Base-by-base conservation (phyloP, 2,797 vertebrate species). In the Cyprinodon diabolis region DNA sequence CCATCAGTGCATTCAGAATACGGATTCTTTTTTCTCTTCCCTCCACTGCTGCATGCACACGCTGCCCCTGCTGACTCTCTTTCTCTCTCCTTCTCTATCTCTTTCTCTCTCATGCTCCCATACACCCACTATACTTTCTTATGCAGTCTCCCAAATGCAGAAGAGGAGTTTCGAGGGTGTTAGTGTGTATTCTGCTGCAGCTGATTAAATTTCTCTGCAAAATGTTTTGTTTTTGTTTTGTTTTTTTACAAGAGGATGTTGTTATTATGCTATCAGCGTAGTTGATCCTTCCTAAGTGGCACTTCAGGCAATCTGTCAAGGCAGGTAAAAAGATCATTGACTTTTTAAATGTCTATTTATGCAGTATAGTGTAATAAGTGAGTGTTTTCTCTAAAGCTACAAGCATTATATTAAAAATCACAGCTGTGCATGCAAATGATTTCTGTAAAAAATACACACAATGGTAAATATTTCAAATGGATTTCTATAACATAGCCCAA, bases 1-100 rank as follows among this genome's bases (percentile, higher is more conserved):
- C 91, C 90, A 88, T 92, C 91, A 92, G 91, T 92, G 93, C 90
- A 82, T 89, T 88, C 87, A 78, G 94, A 94, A 94, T 95, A 91
- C 94, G 90, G 92, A 94, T 93, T 91, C 82, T 86, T 79, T 76
- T 68, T 68, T 69, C 21, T 69, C 37, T 70, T 58, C 78, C 87
- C 85, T 88, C 74, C 69, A 48, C 88, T 86, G 89, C 88, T 90
- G 91, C 89, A 65, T 40, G 84, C 87, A 85, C 90, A 86, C 86
- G 86, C 87, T 90, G 87, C 88, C 84, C 77, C 89, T 90, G 89
- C 88, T 83, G 79, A 77, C 85, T 90, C 86, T 84, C 84, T 66
- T 82, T 88, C 90, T 80, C 84, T 78, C 89, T 80, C 80, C 86
- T 12, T 84, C 84, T 67, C 80, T 87, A 88, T 80, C 84, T 77